Conservation (phyloP, 2,113 vertebrate genomes). For the Pelvicachromis taeniatus region DNA sequence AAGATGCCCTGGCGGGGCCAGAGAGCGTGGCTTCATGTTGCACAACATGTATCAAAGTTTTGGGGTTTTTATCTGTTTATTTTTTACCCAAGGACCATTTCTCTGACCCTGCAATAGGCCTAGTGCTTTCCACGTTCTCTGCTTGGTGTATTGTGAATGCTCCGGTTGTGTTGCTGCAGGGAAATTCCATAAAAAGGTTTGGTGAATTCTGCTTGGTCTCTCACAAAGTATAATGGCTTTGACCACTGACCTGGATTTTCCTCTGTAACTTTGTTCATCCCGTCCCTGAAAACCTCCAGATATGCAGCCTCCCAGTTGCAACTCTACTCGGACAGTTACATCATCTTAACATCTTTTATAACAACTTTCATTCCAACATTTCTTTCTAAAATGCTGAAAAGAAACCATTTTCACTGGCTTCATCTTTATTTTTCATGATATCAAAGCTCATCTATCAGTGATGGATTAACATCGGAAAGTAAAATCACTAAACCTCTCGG, state of each 20-base stretch:
- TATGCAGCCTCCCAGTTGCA: not conserved
- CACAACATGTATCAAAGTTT: not conserved
- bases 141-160: not conserved
- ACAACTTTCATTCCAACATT: not conserved
- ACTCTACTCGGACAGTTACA: not conserved
- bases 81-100: not conserved
- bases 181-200: not conserved
- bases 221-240: not conserved
- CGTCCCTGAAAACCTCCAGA: not conserved
- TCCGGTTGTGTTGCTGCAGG: not conserved
- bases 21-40: not conserved
- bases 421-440: not conserved
- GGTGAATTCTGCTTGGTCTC: not conserved
- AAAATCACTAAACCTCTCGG: slow-evolving; percentile 6
- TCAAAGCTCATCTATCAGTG: not conserved
- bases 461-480: not conserved
- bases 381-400: not conserved
- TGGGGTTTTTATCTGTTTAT: not conserved
- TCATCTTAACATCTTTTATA: slow-evolving; percentile 13
- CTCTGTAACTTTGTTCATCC: not conserved
- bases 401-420: not conserved
- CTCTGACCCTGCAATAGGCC: not conserved
- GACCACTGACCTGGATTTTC: not conserved
- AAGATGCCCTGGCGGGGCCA: not conserved
- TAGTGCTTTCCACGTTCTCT: not conserved